Percentiles rank a stretch among this genome's conserved stretches.
These are phyloP conservation scores for Passer domesticus DNA, from an alignment of 2,113 vertebrate genomes.

Conservation along the genomic window DNA sequence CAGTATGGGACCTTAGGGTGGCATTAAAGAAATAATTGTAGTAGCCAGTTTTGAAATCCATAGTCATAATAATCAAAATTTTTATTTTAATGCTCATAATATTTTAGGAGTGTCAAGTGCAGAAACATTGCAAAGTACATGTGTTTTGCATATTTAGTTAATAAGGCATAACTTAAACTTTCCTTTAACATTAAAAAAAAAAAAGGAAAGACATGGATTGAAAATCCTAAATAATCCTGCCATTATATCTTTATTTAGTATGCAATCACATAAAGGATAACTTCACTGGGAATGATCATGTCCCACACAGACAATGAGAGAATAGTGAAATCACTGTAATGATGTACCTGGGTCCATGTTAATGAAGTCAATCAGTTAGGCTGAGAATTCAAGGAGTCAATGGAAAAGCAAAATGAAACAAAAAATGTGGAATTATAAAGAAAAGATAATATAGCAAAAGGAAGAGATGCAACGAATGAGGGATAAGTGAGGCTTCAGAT, in stretches of 20 bases:
- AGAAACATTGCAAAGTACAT: neutral
- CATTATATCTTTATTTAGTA: neutral
- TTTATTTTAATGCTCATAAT: neutral
- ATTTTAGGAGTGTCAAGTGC: neutral
- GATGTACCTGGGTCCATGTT: neutral
- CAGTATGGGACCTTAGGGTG: neutral
- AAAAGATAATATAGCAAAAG: neutral
- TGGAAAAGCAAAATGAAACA: neutral
- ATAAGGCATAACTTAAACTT: neutral
- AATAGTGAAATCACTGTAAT: neutral
- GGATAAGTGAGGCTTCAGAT: neutral
- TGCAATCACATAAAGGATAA: neutral
- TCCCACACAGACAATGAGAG: neutral
- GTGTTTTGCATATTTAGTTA: neutral
- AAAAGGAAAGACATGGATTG: neutral
- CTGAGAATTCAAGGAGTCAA: neutral
- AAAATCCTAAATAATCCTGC: neutral
- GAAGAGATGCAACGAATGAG: neutral
- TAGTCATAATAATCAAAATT: neutral
- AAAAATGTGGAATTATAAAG: neutral
- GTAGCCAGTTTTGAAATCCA: constrained; percentile 1
- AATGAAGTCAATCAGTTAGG: neutral
- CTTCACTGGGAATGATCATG: neutral
- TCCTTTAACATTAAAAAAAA: neutral
- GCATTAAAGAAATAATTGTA: constrained; percentile 12